phyloP scores from a whole-genome alignment of 2,888 invertebrate species.

The Hypomecis punctinalis region DNA sequence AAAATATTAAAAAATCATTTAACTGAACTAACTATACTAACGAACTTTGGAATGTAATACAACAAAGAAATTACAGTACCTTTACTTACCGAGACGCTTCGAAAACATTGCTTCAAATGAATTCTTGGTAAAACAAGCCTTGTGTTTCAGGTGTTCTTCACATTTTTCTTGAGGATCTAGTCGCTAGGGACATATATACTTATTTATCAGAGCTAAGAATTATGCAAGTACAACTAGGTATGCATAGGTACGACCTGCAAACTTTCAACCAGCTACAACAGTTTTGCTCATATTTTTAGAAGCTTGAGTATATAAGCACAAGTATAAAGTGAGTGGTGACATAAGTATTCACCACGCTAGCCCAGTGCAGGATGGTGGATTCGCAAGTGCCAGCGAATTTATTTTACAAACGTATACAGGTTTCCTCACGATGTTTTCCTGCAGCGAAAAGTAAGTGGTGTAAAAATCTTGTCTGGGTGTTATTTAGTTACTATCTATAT shows the following conservation, averaged over 20 bases:
- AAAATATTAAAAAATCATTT: not conserved
- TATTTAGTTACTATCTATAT: no score
- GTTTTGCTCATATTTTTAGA: no score
- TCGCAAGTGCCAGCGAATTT: no score
- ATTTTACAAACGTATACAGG: no score
- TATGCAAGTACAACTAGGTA: constrained; percentile 44
- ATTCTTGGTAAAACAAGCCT: not conserved
- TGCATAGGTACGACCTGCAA: not conserved
- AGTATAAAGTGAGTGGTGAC: no score
- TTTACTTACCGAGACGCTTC: not conserved
- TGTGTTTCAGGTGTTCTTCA: not conserved
- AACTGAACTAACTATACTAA: not conserved
- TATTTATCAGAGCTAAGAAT: constrained; percentile 45
- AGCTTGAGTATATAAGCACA: no score
- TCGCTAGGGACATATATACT: not conserved
- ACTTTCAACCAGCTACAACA: not conserved
- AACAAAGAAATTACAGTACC: not conserved
- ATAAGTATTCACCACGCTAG: no score
- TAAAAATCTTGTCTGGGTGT: no score
- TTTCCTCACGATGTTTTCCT: no score
- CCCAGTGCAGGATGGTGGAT: no score
- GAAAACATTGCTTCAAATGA: not conserved
- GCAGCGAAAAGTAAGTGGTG: no score
- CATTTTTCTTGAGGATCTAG: not conserved
- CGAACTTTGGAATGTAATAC: not conserved